These are phyloP conservation scores for Patiria pectinifera DNA, from an alignment of 53 echinoderm and acorn worm species.

Conservation along the genomic window DNA sequence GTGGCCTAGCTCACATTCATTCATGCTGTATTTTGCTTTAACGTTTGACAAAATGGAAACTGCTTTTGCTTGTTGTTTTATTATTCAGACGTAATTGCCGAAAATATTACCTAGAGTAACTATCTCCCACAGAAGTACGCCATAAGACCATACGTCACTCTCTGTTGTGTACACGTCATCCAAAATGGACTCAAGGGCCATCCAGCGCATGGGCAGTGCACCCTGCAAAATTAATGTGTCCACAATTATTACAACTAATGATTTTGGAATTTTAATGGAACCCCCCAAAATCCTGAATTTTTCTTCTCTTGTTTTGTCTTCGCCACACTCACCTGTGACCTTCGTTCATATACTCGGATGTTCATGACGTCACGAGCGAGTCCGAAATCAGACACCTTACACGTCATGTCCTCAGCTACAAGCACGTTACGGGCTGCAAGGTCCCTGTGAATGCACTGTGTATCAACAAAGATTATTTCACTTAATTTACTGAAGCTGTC, in stretches of 20 bases:
- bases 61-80: too few species aligned
- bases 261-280: too few species aligned
- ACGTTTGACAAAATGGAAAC: too few species aligned
- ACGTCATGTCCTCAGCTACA: slow-evolving; percentile 71
- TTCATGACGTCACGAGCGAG: slow-evolving; percentile 69
- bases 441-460: background rate
- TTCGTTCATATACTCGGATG: background rate
- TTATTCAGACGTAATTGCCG: background rate
- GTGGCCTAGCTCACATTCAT: too few species aligned
- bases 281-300: too few species aligned
- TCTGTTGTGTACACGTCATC: background rate
- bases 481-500: too few species aligned
- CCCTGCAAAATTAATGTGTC: background rate
- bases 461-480: background rate
- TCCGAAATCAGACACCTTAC: slow-evolving; percentile 80
- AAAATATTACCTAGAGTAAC: background rate
- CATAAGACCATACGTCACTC: background rate
- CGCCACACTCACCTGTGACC: background rate
- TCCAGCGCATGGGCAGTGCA: background rate
- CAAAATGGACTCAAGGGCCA: background rate
- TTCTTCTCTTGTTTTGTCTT: too few species aligned
- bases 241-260: too few species aligned
- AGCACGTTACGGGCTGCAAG: slow-evolving; percentile 50
- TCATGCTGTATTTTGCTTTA: too few species aligned
- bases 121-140: background rate